Percentiles rank a stretch among this genome's conserved stretches.
Evolutionary conservation across 2,797 vertebrate species (phyloP).

Genomic region (Gymnoscopelus microlampas): DNA sequence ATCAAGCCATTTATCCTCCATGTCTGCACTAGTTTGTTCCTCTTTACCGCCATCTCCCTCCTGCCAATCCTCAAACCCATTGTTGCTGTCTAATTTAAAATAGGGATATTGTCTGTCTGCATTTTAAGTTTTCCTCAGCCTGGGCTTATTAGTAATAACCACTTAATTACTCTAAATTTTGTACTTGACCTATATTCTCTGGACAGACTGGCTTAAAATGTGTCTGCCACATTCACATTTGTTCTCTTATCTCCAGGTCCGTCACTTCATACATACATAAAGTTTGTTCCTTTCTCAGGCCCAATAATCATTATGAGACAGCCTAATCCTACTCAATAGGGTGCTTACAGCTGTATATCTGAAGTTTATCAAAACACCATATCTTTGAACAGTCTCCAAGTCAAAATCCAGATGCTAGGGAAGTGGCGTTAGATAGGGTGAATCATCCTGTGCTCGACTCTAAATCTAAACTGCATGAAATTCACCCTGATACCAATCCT

Average conservation of each 20-base stretch:
- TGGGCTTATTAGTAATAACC: neutral
- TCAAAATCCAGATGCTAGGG: neutral
- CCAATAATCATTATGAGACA: neutral
- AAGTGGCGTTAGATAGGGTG: neutral
- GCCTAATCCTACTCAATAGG: neutral
- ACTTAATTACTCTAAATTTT: neutral
- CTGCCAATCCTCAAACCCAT: no score
- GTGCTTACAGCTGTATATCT: neutral
- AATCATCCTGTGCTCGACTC: neutral
- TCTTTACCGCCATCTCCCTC: no score
- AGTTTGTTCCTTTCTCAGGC: neutral
- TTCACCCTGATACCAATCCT: neutral
- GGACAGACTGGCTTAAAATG: neutral
- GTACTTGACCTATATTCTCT: neutral
- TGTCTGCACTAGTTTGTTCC: neutral
- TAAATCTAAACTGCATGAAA: neutral
- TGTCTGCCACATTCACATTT: neutral
- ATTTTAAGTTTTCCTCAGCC: neutral
- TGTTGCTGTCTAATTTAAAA: no score
- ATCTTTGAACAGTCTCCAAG: neutral
- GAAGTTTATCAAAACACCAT: neutral
- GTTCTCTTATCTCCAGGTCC: neutral
- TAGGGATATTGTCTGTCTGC: neutral
- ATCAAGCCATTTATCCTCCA: slow-evolving; percentile 2
- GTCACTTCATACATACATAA: neutral